A percentile compares a stretch with the other conserved stretches of the same genome.
phyloP scores from a whole-genome alignment of 1,140 invertebrate genomes.

The Mercenaria mercenaria region DNA sequence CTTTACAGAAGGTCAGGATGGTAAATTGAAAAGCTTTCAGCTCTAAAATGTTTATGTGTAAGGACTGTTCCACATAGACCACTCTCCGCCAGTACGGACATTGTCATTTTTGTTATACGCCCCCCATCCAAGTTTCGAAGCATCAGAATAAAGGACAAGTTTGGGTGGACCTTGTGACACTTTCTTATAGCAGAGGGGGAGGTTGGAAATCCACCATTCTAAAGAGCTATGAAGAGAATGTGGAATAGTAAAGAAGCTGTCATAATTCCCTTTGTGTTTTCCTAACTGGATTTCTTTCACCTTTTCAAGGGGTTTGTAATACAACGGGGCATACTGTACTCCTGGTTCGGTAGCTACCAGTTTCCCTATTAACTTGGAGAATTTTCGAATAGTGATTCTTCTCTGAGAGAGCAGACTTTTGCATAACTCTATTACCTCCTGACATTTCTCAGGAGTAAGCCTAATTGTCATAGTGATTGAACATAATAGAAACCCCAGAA shows the following conservation, averaged over 20 bases:
- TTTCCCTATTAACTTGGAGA: constrained; percentile 4
- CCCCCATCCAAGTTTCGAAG: constrained; percentile 28
- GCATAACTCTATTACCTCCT: not conserved
- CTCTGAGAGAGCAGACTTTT: not conserved
- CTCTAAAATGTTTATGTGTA: constrained; percentile 22
- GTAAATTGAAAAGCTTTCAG: constrained; percentile 28
- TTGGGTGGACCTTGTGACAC: not conserved
- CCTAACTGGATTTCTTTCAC: not conserved
- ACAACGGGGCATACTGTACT: constrained; percentile 32
- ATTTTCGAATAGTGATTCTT: not conserved
- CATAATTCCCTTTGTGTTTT: not conserved
- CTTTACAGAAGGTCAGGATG: not conserved
- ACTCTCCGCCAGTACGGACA: not conserved
- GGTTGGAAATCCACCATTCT: constrained; percentile 42
- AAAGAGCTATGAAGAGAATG: not conserved
- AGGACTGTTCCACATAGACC: not conserved
- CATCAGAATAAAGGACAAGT: not conserved
- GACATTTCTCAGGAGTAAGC: not conserved
- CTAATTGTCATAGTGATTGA: not conserved
- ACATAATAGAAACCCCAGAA: constrained; percentile 5
- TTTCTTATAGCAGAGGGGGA: not conserved
- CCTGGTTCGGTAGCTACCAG: constrained; percentile 16
- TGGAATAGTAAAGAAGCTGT: not conserved
- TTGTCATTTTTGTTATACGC: not conserved
- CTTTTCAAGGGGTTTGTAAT: constrained; percentile 56